Evolutionary conservation across 2,888 invertebrate species (phyloP).

Genomic region (Aleiodes leptofemur): DNA sequence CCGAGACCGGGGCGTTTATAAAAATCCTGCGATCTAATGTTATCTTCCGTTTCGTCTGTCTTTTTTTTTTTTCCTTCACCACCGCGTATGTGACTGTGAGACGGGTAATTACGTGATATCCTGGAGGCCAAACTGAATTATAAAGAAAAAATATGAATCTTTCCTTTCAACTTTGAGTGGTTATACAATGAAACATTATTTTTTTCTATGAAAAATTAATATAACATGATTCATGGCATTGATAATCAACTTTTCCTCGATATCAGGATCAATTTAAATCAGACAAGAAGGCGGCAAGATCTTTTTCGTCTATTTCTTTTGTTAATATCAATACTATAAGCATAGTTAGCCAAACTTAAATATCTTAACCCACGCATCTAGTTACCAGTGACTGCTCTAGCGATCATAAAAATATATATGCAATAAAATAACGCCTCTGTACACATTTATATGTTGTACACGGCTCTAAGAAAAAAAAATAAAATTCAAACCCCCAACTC

Average conservation of each 20-base stretch:
- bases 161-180: neutral
- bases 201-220: neutral
- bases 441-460: slow-evolving; percentile 35
- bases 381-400: slow-evolving; percentile 35
- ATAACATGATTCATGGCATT: too few species aligned
- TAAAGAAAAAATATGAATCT: neutral
- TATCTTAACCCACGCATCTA: slow-evolving; percentile 14
- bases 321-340: neutral
- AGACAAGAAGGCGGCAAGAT: slow-evolving; percentile 16
- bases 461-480: neutral
- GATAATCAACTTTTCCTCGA: too few species aligned
- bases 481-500: neutral
- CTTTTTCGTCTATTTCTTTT: slow-evolving; percentile 16
- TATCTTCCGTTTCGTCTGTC: slow-evolving; percentile 33
- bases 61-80: slow-evolving; percentile 13
- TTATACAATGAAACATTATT: neutral
- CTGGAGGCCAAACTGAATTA: neutral
- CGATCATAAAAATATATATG: slow-evolving; percentile 45
- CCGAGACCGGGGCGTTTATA: slow-evolving; percentile 50
- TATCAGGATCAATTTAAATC: too few species aligned
- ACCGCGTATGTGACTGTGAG: slow-evolving; percentile 18
- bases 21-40: slow-evolving; percentile 42
- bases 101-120: slow-evolving; percentile 21
- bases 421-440: slow-evolving; percentile 47
- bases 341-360: neutral